These are phyloP conservation scores for Oxyruncus cristatus DNA, from an alignment of 2,113 vertebrate species.

Conservation along the genomic window DNA sequence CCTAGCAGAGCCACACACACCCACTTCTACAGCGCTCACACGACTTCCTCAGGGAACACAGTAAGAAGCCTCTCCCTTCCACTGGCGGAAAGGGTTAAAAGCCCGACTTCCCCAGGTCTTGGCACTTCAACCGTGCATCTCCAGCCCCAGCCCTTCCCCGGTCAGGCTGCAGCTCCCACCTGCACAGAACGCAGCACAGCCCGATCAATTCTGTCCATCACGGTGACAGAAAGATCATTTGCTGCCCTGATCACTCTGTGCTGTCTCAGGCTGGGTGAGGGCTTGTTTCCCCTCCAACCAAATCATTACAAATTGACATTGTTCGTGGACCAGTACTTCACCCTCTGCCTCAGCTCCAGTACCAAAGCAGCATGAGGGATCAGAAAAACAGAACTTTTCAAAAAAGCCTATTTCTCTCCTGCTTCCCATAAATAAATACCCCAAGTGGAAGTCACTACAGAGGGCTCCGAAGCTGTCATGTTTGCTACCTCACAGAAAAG, in stretches of 20 bases:
- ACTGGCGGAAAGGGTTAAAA: background rate
- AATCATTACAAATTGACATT: background rate
- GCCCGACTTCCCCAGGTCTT: background rate
- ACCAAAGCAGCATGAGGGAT: background rate
- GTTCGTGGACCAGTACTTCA: background rate
- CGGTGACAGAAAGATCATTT: background rate
- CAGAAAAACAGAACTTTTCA: background rate
- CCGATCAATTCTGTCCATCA: conserved; percentile 10
- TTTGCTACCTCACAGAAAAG: background rate
- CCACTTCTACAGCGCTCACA: background rate
- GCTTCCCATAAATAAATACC: background rate
- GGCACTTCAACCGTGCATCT: background rate
- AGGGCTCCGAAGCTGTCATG: background rate
- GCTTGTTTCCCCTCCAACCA: conserved; percentile 16
- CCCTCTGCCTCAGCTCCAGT: background rate
- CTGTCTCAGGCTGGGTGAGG: background rate
- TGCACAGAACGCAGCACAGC: background rate
- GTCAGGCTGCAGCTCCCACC: background rate
- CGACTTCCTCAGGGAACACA: background rate
- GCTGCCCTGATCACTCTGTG: conserved; percentile 11
- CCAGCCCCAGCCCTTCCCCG: background rate
- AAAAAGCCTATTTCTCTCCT: background rate
- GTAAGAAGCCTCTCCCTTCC: background rate
- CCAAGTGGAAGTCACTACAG: background rate
- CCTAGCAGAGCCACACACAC: background rate